Percentiles rank a stretch among this genome's conserved stretches.
These are phyloP conservation scores for Orthonychiurus folsomi DNA, from an alignment of 2,888 invertebrate genomes.

Conservation along the genomic window DNA sequence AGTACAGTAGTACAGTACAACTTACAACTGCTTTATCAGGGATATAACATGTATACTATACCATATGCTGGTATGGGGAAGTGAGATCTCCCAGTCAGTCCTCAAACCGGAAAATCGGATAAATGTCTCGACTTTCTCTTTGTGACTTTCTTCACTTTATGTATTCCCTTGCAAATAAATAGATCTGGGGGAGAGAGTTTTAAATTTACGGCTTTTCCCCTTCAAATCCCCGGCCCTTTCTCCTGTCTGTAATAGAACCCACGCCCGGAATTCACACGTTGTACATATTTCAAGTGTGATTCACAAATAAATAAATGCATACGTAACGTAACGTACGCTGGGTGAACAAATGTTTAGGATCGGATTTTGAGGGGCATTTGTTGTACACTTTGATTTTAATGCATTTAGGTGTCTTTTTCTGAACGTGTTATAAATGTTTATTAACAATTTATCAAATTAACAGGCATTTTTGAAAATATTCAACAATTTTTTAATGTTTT, in stretches of 20 bases:
- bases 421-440: too few species aligned
- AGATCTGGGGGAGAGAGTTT: not conserved
- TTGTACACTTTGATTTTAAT: too few species aligned
- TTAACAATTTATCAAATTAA: not conserved
- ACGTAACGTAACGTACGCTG: not conserved
- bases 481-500: not conserved
- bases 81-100: too few species aligned
- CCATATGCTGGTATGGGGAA: too few species aligned
- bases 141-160: not conserved
- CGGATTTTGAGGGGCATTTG: too few species aligned
- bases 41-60: too few species aligned
- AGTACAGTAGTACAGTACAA: too few species aligned
- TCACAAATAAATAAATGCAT: not conserved
- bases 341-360: too few species aligned
- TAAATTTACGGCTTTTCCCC: not conserved
- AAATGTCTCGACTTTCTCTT: conserved; percentile 1
- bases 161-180: not conserved
- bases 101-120: not conserved
- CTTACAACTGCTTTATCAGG: too few species aligned
- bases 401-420: too few species aligned
- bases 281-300: not conserved
- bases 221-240: too few species aligned
- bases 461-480: too few species aligned
- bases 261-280: not conserved
- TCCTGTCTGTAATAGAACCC: not conserved